Conservation (phyloP, 2,113 vertebrate species). For the Plecturocebus donacophilus region DNA sequence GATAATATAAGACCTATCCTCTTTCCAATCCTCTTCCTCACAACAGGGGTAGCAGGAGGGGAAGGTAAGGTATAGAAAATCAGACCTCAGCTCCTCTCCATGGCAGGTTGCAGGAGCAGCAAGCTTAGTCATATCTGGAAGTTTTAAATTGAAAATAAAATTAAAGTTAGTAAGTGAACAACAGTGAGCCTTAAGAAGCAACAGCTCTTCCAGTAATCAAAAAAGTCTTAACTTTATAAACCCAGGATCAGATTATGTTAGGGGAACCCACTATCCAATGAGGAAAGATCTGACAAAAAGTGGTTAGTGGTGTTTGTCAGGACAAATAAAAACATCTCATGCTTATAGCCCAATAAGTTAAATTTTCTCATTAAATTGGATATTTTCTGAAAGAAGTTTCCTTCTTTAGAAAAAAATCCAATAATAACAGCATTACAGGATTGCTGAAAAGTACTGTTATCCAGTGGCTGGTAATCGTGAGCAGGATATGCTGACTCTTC, state of each 20-base stretch:
- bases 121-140: neutral
- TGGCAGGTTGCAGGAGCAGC: neutral
- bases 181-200: neutral
- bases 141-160: neutral
- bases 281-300: neutral
- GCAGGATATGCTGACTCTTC: neutral
- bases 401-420: neutral
- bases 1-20: no score
- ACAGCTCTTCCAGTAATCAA: neutral
- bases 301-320: neutral
- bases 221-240: neutral
- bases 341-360: neutral
- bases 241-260: neutral
- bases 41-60: neutral
- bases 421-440: neutral
- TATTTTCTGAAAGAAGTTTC: neutral
- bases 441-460: neutral
- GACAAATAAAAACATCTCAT: neutral
- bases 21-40: neutral
- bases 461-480: neutral
- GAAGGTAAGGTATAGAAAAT: rapidly evolving
- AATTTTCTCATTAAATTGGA: neutral
- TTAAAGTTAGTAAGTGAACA: neutral
- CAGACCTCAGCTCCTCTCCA: neutral
- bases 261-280: neutral